phyloP scores from a whole-genome alignment of 2,888 invertebrate genomes.

The Hermaeophaga mercurialis region DNA sequence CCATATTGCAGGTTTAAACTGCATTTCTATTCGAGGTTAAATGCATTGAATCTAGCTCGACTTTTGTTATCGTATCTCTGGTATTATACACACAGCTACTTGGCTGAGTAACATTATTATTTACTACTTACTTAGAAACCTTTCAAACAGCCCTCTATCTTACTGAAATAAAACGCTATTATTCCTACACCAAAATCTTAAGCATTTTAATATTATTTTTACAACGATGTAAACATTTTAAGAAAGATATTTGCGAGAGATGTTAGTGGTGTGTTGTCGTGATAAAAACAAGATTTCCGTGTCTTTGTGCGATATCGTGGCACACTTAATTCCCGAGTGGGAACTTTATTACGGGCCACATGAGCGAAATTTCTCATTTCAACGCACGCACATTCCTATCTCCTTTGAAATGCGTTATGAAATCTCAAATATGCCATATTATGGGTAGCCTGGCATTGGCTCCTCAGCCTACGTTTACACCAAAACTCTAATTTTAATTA shows the following conservation, averaged over 20 bases:
- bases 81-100: no score
- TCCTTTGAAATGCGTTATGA: constrained; percentile 25
- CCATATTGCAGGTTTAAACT: no score
- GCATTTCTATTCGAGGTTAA: no score
- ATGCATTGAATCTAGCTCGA: no score
- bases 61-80: no score
- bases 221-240: neutral
- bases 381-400: constrained; percentile 24
- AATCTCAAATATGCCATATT: constrained; percentile 25
- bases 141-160: no score
- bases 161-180: no score
- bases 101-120: no score
- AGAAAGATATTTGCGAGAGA: neutral
- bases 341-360: constrained; percentile 22
- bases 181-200: no score
- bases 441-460: neutral
- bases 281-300: constrained; percentile 20
- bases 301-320: constrained; percentile 23
- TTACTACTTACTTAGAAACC: no score
- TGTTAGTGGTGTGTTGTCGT: constrained; percentile 5
- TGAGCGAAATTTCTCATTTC: constrained; percentile 25
- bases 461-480: neutral
- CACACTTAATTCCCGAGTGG: constrained; percentile 26
- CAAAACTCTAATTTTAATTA: no score
- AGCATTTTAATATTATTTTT: no score